Base-by-base conservation (phyloP, 2,888 invertebrate species). In the Tachina fera region DNA sequence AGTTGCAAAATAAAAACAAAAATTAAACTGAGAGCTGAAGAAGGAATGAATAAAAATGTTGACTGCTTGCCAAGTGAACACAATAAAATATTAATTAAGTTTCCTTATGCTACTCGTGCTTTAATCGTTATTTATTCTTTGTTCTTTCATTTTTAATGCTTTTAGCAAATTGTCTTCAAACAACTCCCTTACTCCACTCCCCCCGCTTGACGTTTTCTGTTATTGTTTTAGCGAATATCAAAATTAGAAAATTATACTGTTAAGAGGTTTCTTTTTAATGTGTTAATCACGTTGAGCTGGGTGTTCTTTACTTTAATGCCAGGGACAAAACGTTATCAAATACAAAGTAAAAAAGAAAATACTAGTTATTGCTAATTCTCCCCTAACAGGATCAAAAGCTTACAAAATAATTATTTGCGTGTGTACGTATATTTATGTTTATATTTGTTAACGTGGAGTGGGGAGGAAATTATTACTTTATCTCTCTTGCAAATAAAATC, bases 71-170 rank as follows among this genome's bases (percentile, higher is more conserved):
- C 82, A 82, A 82, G 82, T 63, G 70, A 56, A 82, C 70, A 76
- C 75, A 78, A 78, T 83, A 78, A 83, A 83, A 83, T 78, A 78
- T 78, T 83, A 83, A 83, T 83, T 83, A 83, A 78, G 77, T 83
- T 83, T 72, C 60, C 72, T 72, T 70, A 22, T 75, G 68, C 51
- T 39, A 75, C 39, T 81, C 68, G 68, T 75, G 81, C 75, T 75
- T 61, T 75, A 81, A 75, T 70, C 61, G 68, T 56, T 68, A 51
- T 70, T 61, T 47, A 65, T 72, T 16, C 58, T 65, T 22, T 6
- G 16, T 49, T 58, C 19, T 60, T 56, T n/a, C 47, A 43, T 9
- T 39, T 58, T 77, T 60, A 19, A 60, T 45, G 43, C 58, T 83
- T 58, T 71, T 19, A 67, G 56, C 31, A 61, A 60, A 68, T 81